Base-by-base conservation (phyloP, 2,888 invertebrate species). In the Drosophila nr. fundita region DNA sequence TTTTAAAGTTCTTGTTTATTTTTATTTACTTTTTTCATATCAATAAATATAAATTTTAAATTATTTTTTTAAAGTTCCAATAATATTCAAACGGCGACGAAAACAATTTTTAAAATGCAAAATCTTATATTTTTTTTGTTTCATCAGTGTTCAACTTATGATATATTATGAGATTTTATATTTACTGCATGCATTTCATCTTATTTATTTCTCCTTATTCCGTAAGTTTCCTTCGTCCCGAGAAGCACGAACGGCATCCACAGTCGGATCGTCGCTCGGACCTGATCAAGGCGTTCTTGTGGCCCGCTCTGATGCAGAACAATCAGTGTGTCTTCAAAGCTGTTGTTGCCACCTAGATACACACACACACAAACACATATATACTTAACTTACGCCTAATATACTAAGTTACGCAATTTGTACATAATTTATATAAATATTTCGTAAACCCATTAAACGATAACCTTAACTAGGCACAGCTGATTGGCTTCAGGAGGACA, bases 291-390 rank as follows among this genome's bases (percentile, higher is more conserved):
- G 95, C 96, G 3, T 97, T 97, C 93, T 94, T 98, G 60, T 98
- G 98, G 98, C 98, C 98, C 1, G 96, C 97, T 1, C 94, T 98
- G 53, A 94, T 97, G 93, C 96, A 97, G 77, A 95, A 95, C 30
- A 96, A 95, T 82, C 94, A 95, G 50, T 97, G 97, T 92, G 96
- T 97, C 68, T 96, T 97, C 93, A 96, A 97, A 92, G 98, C 97
- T 3, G 96, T 98, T 32, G 97, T 98, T 49, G 95, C 97, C 76
- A 98, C 98, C 67, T 97, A 94, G 62, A 93, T 13, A 13, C 4
- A 21, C 10, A 18, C 21, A 38, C 21, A n/a, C 4, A 21, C 10
- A 18, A 18, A 38, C 21, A n/a, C 34, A 15, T 27, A 38, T 65
- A 53, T n/a, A 21, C 52, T 55, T 38, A 40, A 48, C 38, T 38